A percentile compares a stretch with the other conserved stretches of the same genome.
These are phyloP conservation scores for Phrynosoma blainvillii DNA, from an alignment of 2,113 vertebrate genomes.

Conservation along the genomic window DNA sequence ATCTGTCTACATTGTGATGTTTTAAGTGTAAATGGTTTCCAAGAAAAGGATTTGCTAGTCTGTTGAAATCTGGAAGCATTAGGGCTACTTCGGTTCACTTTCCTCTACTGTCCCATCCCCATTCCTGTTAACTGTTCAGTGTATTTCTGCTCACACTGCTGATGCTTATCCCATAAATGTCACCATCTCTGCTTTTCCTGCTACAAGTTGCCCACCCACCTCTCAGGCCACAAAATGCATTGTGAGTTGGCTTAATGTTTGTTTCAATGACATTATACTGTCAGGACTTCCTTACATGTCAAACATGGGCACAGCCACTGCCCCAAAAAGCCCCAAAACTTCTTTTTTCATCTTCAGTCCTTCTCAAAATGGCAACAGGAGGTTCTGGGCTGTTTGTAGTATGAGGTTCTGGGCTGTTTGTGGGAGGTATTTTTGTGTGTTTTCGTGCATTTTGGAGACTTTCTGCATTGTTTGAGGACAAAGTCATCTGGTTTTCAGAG, in stretches of 20 bases:
- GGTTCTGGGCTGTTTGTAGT: too few species aligned
- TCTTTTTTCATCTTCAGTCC: background rate
- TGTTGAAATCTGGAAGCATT: background rate
- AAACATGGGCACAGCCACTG: background rate
- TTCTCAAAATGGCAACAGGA: too few species aligned
- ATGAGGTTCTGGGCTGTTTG: too few species aligned
- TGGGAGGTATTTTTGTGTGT: too few species aligned
- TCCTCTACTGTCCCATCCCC: too few species aligned
- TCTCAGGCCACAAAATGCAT: background rate
- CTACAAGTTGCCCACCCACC: too few species aligned
- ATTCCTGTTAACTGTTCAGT: too few species aligned
- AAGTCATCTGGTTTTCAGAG: too few species aligned
- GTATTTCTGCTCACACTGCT: background rate
- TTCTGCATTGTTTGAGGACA: too few species aligned
- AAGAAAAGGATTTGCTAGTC: background rate
- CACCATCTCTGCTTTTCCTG: background rate
- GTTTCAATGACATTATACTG: background rate
- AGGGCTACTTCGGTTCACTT: background rate
- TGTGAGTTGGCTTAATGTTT: background rate
- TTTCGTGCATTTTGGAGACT: too few species aligned
- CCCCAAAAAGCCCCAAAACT: background rate
- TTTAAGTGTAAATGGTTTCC: background rate
- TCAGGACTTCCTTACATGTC: too few species aligned
- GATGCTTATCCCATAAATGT: background rate
- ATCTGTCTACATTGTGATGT: background rate